phyloP scores from a whole-genome alignment of 2,113 vertebrate species.

The Psilopsiagon aymara region DNA sequence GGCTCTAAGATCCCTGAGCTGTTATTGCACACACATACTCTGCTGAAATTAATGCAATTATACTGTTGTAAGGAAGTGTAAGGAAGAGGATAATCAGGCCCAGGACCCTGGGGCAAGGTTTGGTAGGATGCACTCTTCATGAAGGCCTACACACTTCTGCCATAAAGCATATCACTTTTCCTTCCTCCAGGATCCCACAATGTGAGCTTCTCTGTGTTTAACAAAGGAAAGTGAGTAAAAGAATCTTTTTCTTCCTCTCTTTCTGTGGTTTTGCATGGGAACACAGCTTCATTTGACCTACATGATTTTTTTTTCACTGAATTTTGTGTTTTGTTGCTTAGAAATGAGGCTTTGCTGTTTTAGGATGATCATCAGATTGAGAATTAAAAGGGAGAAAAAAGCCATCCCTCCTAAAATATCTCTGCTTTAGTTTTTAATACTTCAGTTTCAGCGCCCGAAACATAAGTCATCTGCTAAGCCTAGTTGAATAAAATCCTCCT shows the following conservation, averaged over 20 bases:
- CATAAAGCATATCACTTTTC: neutral
- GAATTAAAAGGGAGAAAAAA: neutral
- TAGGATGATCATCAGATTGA: neutral
- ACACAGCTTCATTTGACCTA: neutral
- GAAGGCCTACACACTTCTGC: neutral
- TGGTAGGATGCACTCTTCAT: neutral
- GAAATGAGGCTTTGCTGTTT: neutral
- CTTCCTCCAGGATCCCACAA: slow-evolving; percentile 78
- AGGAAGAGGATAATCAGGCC: neutral
- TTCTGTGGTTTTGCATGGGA: neutral
- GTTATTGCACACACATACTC: neutral
- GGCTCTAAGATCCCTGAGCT: neutral
- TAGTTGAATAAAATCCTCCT: neutral
- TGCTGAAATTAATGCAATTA: neutral
- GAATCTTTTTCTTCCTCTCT: neutral
- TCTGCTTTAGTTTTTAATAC: neutral
- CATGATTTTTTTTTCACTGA: neutral
- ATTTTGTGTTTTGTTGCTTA: neutral
- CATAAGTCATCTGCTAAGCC: neutral
- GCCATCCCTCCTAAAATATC: fast-evolving
- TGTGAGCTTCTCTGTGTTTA: slow-evolving; percentile 76
- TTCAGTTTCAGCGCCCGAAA: neutral
- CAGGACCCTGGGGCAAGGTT: neutral
- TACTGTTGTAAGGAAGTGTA: neutral
- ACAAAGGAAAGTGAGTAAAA: slow-evolving; percentile 81